A percentile compares a stretch with the other conserved stretches of the same genome.
Evolutionary conservation across 2,797 vertebrate genomes (phyloP).

Genomic region (Pipistrellus pipistrellus): DNA sequence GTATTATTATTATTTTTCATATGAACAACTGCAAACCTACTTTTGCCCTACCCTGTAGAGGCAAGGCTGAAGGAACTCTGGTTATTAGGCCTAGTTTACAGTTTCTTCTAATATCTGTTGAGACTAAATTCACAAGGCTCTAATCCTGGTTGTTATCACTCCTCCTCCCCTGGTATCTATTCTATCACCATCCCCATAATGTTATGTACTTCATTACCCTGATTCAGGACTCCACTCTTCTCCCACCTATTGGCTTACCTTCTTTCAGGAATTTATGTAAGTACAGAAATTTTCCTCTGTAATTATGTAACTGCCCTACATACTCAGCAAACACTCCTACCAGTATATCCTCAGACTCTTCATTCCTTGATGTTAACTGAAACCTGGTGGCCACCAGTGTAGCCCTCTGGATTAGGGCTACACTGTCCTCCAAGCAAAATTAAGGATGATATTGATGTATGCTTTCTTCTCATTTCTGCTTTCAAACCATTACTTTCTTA

Average conservation of each 20-base stretch:
- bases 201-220: not conserved
- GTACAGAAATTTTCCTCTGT: not conserved
- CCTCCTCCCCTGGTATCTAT: not conserved
- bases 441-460: not conserved
- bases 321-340: not conserved
- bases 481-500: slow-evolving; percentile 1
- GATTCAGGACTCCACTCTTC: not conserved
- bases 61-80: not conserved
- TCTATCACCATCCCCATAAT: not conserved
- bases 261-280: too few relatives aligned
- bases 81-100: not conserved
- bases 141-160: not conserved
- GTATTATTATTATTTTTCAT: not conserved
- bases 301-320: not conserved
- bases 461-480: slow-evolving; percentile 9
- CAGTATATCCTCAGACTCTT: not conserved
- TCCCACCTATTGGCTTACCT: too few relatives aligned
- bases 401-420: not conserved
- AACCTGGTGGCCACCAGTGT: not conserved
- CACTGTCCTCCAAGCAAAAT: not conserved
- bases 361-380: not conserved
- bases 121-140: not conserved
- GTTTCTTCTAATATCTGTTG: not conserved
- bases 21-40: not conserved
- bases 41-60: not conserved